Conservation (phyloP, 2,113 vertebrate genomes). For the Ifrita kowaldi region DNA sequence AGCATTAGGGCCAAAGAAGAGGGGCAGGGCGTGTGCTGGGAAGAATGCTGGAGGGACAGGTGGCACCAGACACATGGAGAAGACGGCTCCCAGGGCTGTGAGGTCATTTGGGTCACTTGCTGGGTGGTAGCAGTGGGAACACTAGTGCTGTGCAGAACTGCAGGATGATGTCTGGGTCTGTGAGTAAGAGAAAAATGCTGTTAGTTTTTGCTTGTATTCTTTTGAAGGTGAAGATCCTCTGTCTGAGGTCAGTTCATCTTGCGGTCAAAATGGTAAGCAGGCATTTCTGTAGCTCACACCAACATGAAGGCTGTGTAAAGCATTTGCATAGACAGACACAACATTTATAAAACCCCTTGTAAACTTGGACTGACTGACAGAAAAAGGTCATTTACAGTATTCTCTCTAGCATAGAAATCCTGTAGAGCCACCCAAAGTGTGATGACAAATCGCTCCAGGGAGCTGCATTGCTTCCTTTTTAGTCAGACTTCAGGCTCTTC, state of each 20-base stretch:
- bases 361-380: not conserved
- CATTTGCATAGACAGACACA: not conserved
- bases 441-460: not conserved
- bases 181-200: not conserved
- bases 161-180: not conserved
- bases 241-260: not conserved
- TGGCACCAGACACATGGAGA: not conserved
- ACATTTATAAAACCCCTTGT: not conserved
- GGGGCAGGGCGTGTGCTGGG: accelerated
- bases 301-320: not conserved
- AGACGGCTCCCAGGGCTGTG: not conserved
- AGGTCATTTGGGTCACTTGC: not conserved
- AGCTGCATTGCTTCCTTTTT: accelerated
- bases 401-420: not conserved
- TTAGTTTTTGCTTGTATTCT: not conserved
- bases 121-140: not conserved
- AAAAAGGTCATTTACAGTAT: not conserved
- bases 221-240: not conserved
- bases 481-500: not conserved
- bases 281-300: not conserved
- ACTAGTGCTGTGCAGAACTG: not conserved
- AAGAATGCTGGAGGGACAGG: not conserved
- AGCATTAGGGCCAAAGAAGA: not conserved
- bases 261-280: not conserved
- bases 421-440: not conserved